Percentiles rank a stretch among this genome's conserved stretches.
Conservation (phyloP, 2,888 invertebrate genomes). For the Coenonympha arcania region DNA sequence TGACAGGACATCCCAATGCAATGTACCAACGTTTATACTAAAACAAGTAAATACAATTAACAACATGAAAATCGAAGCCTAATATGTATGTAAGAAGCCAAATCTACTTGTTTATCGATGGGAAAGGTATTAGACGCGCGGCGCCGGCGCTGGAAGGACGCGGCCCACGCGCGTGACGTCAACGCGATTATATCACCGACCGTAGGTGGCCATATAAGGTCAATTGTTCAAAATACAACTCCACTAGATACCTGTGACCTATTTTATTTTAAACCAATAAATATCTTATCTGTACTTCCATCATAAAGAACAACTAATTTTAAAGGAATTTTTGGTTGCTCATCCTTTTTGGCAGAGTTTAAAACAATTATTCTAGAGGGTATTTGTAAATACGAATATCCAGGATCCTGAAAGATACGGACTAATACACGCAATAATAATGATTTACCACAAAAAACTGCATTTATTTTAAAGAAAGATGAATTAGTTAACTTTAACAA, state of each 20-base stretch:
- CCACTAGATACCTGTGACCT: slow-evolving; percentile 31
- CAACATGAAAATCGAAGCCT: neutral
- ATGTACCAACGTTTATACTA: no score
- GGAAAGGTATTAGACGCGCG: slow-evolving; percentile 36
- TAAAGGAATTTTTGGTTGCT: neutral
- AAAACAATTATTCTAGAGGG: no score
- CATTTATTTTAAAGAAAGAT: no score
- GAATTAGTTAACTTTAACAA: no score
- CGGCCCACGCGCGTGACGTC: slow-evolving; percentile 55
- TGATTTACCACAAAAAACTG: no score
- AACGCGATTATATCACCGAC: slow-evolving; percentile 67
- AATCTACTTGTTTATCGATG: slow-evolving; percentile 32
- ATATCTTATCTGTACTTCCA: slow-evolving; percentile 6
- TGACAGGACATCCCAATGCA: no score
- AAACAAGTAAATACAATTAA: neutral
- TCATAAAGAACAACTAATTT: neutral
- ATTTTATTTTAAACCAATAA: slow-evolving; percentile 23
- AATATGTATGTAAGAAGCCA: slow-evolving; percentile 14
- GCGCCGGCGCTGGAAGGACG: slow-evolving; percentile 57
- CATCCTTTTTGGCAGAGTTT: no score
- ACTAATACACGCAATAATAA: no score
- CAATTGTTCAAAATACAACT: slow-evolving; percentile 56
- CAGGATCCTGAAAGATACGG: no score
- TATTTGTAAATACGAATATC: no score
- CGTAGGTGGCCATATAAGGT: slow-evolving; percentile 73